Base-by-base conservation (phyloP, 2,888 invertebrate genomes). In the Acronicta psi region DNA sequence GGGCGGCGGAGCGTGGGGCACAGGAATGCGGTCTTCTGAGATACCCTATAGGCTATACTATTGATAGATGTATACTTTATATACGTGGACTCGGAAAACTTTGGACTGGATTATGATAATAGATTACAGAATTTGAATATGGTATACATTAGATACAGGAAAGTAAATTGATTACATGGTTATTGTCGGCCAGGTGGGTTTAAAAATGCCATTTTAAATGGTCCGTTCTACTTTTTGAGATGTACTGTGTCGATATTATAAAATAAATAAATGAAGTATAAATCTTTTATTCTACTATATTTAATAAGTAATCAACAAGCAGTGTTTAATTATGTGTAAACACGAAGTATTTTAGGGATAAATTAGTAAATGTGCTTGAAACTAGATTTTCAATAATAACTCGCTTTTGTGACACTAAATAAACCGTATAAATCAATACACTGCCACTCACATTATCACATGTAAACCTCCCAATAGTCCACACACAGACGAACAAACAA, bases 21-120 rank as follows among this genome's bases (percentile, higher is more conserved):
- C 67, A 84, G 92, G 93, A 93, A 93, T 93, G 93, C 86, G 92
- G 93, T 93, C 89, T 84, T 84, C 87, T 85, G 89, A 88, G 88
- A 89, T 90, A 91, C 89, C 89, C 90, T 89, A 85, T 89, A 84
- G 87, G 85, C 87, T 90, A 86, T 87, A 88, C 80, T 83, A 86
- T 86, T 82, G 89, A 87, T 88, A 86, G 83, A 81, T 86, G 83
- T 86, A 85, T 83, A 84, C 82, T 79, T 80, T 69, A 74, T 82
- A 79, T 81, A 81, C 82, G 80, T 79, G 69, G 56, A 77, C 79
- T 76, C 58, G 62, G 64, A 70, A 81, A 69, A 82, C 70, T 85
- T 47, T 53, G 82, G 73, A 82, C 78, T 73, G 38, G 20, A 49
- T 50, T 53, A 43, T 59, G 16, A 45, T 61, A 50, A 52, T 57